These are phyloP conservation scores for Caenorhabditis wallacei DNA, from an alignment of 2,888 invertebrate species.

Conservation along the genomic window DNA sequence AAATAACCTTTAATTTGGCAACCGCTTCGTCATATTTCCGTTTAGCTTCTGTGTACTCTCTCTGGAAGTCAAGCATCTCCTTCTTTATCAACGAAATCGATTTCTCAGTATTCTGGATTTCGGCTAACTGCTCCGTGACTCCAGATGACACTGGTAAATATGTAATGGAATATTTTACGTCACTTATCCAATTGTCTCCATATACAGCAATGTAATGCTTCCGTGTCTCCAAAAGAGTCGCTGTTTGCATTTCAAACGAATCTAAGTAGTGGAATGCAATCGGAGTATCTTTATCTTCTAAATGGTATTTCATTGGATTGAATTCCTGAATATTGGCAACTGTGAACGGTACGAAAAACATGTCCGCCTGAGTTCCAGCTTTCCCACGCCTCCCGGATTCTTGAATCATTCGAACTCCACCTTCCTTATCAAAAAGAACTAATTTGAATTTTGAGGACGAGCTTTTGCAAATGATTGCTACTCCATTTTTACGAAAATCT, in stretches of 20 bases:
- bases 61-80: constrained; percentile 82
- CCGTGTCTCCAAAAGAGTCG: constrained; percentile 78
- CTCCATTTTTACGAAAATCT: constrained; percentile 76
- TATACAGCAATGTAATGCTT: constrained; percentile 82
- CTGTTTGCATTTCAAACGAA: constrained; percentile 77
- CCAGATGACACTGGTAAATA: constrained; percentile 77
- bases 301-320: constrained; percentile 81
- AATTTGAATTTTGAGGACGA: constrained; percentile 83
- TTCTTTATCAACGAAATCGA: constrained; percentile 77
- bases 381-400: constrained; percentile 80
- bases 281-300: constrained; percentile 83
- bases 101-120: constrained; percentile 71
- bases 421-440: constrained; percentile 83
- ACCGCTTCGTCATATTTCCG: constrained; percentile 69
- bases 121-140: constrained; percentile 63
- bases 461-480: constrained; percentile 81
- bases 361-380: constrained; percentile 80
- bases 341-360: constrained; percentile 83
- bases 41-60: constrained; percentile 81
- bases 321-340: constrained; percentile 82
- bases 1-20: constrained; percentile 27
- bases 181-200: constrained; percentile 83
- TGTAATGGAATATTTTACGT: constrained; percentile 79
- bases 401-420: constrained; percentile 82
- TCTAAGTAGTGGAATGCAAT: constrained; percentile 82